Base-by-base conservation (phyloP, 2,113 vertebrate genomes). In the Strix aluco region DNA sequence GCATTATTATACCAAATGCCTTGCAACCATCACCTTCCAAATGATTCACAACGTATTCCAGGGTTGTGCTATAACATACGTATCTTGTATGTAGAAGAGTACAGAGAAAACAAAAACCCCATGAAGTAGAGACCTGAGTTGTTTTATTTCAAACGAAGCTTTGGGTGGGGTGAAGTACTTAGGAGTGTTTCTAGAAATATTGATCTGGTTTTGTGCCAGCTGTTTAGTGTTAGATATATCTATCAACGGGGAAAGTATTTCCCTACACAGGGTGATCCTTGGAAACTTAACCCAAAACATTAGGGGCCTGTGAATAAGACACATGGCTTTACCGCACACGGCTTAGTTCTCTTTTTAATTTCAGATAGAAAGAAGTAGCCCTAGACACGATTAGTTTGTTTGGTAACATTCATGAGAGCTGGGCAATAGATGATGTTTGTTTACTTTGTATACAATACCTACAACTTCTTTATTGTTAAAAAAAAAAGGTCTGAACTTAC, bases 31-130 rank as follows among this genome's bases (percentile, higher is more conserved):
- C 10, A 2, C 74, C 30, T 57, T 5, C 58, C 21, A 5, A 8
- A 13, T 6, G 42, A 32, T 1, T 42, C n/a, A 3, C n/a, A 11
- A 9, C 25, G 34, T 51, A 8, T 9, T 16, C 20, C 58, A 27
- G 63, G n/a, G 51, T 7, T 69, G 59, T 16, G 52, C 57, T 70
- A 5, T 49, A 15, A 5, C 26, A 3, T 3, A 2, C 0, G 0
- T 15, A 9, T 6, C 69, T 34, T 3, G 16, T 18, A 1, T 2
- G 17, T 2, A 0, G 2, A 8, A 17, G 22, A 49, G 4, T 0
- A 47, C 13, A 26, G 26, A 36, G 30, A 30, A 54, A 66, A 36
- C n/a, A 65, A 6, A 46, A n/a, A 3, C 11, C 30, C 9, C 9
- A 8, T 11, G 3, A 63, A 30, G 9, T 2, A 15, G 51, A 55